Percentiles rank a stretch among this genome's conserved stretches.
Evolutionary conservation across 2,888 invertebrate genomes (phyloP).

Genomic region (Dasypolia templi): DNA sequence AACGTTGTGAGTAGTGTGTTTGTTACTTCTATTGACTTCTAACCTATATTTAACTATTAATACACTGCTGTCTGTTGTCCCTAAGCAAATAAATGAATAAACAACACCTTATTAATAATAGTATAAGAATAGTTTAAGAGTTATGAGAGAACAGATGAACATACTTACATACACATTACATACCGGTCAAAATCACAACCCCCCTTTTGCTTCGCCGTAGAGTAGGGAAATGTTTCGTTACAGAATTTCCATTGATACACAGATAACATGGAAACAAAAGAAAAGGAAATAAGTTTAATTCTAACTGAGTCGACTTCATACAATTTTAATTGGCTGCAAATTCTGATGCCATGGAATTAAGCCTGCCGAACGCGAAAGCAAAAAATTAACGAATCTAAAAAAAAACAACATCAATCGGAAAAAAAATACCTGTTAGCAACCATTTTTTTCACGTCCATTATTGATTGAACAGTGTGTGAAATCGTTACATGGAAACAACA

Average conservation of each 20-base stretch:
- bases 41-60: too few species aligned
- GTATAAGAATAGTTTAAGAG: too few species aligned
- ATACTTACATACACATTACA: too few species aligned
- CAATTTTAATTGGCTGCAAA: constrained; percentile 49
- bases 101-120: too few species aligned
- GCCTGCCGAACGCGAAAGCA: constrained; percentile 7
- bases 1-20: too few species aligned
- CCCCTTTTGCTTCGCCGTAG: too few species aligned
- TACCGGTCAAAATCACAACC: too few species aligned
- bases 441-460: constrained; percentile 15
- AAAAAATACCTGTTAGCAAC: not conserved
- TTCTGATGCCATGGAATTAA: constrained; percentile 31
- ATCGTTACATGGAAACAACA: constrained; percentile 20
- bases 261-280: not conserved
- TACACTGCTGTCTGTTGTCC: too few species aligned
- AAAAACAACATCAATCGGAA: constrained; percentile 7
- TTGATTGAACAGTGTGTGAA: constrained; percentile 30
- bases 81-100: too few species aligned
- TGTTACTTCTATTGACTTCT: too few species aligned
- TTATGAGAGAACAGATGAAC: too few species aligned
- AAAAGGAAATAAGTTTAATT: not conserved
- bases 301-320: not conserved
- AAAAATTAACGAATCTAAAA: constrained; percentile 35
- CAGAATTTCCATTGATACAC: not conserved
- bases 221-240: not conserved